These are phyloP conservation scores for Protobothrops mucrosquamatus DNA, from an alignment of 2,113 vertebrate genomes.

Conservation along the genomic window DNA sequence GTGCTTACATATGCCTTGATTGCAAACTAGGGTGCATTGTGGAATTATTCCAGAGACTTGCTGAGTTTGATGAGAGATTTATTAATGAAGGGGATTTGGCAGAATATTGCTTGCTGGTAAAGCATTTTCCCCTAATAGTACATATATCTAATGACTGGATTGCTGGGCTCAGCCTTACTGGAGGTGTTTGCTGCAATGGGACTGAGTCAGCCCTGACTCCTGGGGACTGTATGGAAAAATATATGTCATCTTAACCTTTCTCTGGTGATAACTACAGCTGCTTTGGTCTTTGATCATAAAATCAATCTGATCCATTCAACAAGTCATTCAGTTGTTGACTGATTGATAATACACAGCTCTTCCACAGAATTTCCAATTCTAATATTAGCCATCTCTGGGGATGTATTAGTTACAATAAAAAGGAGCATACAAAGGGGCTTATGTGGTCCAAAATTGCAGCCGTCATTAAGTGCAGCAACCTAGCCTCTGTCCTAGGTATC, in stretches of 20 bases:
- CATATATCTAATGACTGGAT: not conserved
- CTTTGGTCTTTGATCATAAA: not conserved
- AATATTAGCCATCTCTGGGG: not conserved
- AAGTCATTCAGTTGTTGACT: not conserved
- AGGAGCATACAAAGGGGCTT: not conserved
- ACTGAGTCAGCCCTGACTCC: not conserved
- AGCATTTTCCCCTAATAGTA: not conserved
- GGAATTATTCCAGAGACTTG: not conserved
- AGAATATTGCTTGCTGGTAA: not conserved
- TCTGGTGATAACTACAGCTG: not conserved
- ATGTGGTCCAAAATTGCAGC: not conserved
- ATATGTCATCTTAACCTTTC: not conserved
- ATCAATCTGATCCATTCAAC: not conserved
- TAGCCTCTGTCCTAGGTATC: not conserved
- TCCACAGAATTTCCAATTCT: not conserved
- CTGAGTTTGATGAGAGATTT: not conserved
- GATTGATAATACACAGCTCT: not conserved
- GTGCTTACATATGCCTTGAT: not conserved
- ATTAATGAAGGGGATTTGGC: not conserved
- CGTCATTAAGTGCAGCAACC: not conserved
- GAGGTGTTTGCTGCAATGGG: not conserved
- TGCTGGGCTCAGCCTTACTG: not conserved
- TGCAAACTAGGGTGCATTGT: not conserved
- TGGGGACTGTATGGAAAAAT: not conserved
- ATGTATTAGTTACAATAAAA: not conserved